Evolutionary conservation across 2,797 vertebrate species (phyloP).

Genomic region (Erethizon dorsatum): DNA sequence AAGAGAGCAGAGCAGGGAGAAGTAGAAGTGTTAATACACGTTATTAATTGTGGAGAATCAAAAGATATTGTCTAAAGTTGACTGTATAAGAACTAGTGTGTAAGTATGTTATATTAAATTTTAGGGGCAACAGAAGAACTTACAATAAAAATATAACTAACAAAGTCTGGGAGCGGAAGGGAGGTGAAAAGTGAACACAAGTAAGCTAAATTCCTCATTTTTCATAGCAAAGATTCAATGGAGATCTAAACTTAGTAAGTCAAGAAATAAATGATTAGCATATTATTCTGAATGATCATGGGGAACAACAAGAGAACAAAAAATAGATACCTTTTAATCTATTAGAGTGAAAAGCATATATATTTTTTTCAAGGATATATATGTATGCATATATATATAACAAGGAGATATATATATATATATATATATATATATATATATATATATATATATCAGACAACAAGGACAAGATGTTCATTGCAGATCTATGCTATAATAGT

Average conservation of each 20-base stretch:
- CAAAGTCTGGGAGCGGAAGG: not conserved
- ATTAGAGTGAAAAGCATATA: not conserved
- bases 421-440: not conserved
- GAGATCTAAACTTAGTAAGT: conserved; percentile 55
- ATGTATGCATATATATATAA: not conserved
- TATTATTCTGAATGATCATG: conserved; percentile 61
- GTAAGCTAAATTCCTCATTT: conserved; percentile 41
- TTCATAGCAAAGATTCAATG: conserved; percentile 1
- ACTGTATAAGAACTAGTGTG: conserved; percentile 9
- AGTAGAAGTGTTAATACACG: not conserved
- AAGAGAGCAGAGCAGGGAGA: not conserved
- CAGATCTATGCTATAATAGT: not conserved
- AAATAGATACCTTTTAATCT: conserved; percentile 13
- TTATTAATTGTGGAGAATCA: not conserved
- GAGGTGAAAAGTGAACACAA: not conserved
- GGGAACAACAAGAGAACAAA: conserved; percentile 50
- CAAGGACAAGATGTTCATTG: not conserved
- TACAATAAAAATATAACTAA: conserved; percentile 49
- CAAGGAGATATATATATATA: not conserved
- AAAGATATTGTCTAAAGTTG: conserved; percentile 24
- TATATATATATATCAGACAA: conserved; percentile 1
- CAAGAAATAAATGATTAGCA: conserved; percentile 49
- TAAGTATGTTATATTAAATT: not conserved
- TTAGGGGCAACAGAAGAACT: conserved; percentile 41
- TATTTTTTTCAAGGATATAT: not conserved